Conservation (phyloP, 1,140 invertebrate species). For the Rhizoglyphus robini region DNA sequence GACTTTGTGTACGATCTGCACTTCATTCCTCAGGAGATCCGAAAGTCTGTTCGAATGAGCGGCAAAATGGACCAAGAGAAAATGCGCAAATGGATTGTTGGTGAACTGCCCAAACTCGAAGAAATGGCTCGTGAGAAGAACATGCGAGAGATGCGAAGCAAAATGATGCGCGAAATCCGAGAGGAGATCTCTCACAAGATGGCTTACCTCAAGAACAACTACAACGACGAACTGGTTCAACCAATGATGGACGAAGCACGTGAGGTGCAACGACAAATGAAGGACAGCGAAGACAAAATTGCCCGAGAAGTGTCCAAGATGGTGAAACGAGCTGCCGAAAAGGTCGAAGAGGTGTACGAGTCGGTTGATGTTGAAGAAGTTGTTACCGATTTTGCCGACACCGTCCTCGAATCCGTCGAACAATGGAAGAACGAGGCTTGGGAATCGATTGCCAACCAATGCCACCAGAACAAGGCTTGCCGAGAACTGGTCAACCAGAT, state of each 20-base stretch:
- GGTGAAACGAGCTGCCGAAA: not conserved
- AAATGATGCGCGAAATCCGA: not conserved
- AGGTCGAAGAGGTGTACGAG: not conserved
- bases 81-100: not conserved
- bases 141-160: not conserved
- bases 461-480: not conserved
- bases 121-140: not conserved
- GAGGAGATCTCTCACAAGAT: constrained; percentile 5
- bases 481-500: constrained; percentile 1
- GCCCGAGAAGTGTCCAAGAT: not conserved
- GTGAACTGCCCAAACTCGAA: not conserved
- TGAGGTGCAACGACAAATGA: not conserved
- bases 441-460: not conserved
- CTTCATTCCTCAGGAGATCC: constrained; percentile 10
- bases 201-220: not conserved
- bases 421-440: not conserved
- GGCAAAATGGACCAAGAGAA: constrained; percentile 3
- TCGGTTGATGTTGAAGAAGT: not conserved
- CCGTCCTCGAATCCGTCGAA: not conserved
- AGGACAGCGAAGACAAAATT: not conserved
- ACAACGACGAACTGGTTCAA: constrained; percentile 8
- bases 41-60: not conserved
- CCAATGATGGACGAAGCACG: not conserved
- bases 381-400: not conserved
- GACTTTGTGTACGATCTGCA: not conserved